These are phyloP conservation scores for Cirrhinus molitorella DNA, from an alignment of 2,797 vertebrate species.

Conservation along the genomic window DNA sequence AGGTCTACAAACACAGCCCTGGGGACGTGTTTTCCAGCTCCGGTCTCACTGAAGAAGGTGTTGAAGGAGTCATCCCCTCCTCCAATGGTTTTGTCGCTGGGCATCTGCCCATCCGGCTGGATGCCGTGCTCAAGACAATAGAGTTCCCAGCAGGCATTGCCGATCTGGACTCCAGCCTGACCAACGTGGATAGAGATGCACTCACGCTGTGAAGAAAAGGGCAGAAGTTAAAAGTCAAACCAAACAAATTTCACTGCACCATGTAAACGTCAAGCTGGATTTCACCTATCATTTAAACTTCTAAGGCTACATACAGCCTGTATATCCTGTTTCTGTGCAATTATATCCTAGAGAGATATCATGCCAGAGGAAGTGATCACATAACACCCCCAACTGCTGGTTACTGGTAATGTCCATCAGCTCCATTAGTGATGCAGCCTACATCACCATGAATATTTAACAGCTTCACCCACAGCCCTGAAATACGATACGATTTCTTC, in stretches of 20 bases:
- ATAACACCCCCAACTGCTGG: conserved; percentile 9
- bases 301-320: not conserved
- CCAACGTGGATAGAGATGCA: conserved; percentile 77
- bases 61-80: conserved; percentile 76
- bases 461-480: conserved; percentile 20
- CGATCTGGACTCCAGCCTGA: conserved; percentile 76
- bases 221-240: not conserved
- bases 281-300: not conserved
- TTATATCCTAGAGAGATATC: conserved; percentile 6
- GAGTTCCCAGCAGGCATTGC: conserved; percentile 78
- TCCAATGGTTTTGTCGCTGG: conserved; percentile 73
- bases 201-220: conserved; percentile 64
- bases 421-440: conserved; percentile 23
- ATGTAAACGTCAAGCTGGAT: not conserved
- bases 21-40: conserved; percentile 52
- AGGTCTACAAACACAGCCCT: conserved; percentile 69
- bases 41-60: conserved; percentile 81
- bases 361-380: conserved; percentile 9
- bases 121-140: conserved; percentile 76
- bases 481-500: conserved; percentile 24
- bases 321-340: not conserved
- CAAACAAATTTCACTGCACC: not conserved
- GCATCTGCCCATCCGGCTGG: conserved; percentile 74
- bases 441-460: conserved; percentile 54
- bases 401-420: not conserved